Percentiles rank a stretch among this genome's conserved stretches.
Conservation (phyloP, 2,797 vertebrate species). For the Bradypodion ventrale region DNA sequence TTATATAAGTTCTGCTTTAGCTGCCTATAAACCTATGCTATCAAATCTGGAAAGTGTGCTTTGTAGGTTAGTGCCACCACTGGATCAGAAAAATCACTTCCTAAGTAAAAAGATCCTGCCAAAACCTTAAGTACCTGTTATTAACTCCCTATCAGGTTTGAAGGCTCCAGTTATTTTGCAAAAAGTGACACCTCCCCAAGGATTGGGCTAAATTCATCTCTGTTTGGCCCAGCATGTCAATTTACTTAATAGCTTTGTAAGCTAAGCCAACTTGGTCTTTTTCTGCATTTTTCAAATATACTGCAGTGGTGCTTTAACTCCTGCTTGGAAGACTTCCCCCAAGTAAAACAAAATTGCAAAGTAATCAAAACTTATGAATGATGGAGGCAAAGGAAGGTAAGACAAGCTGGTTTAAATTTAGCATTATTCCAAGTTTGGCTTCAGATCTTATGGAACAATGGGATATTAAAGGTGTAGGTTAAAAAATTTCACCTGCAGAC, state of each 20-base stretch:
- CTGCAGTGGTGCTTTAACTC: constrained; percentile 42
- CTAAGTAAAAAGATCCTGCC: constrained; percentile 46
- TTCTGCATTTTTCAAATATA: constrained; percentile 32
- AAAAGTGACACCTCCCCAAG: constrained; percentile 44
- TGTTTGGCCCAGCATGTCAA: constrained; percentile 50
- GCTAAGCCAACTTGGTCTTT: constrained; percentile 41
- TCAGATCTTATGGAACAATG: neutral
- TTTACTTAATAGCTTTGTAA: constrained; percentile 51
- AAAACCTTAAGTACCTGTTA: constrained; percentile 55
- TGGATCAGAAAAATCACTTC: constrained; percentile 47
- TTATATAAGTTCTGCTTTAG: neutral
- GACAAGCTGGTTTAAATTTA: neutral
- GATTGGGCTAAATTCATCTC: constrained; percentile 47
- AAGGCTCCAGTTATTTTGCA: constrained; percentile 46
- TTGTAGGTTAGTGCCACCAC: constrained; percentile 37
- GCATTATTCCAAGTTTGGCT: neutral
- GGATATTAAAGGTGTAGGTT: neutral
- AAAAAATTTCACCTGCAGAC: neutral
- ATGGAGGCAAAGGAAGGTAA: neutral
- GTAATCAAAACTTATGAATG: constrained; percentile 11
- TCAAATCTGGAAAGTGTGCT: constrained; percentile 42
- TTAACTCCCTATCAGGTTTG: constrained; percentile 47
- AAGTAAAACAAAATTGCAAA: constrained; percentile 20
- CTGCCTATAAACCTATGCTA: neutral
- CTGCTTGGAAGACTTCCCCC: neutral